Base-by-base conservation (phyloP, 2,888 invertebrate genomes). In the Dioctria linearis region DNA sequence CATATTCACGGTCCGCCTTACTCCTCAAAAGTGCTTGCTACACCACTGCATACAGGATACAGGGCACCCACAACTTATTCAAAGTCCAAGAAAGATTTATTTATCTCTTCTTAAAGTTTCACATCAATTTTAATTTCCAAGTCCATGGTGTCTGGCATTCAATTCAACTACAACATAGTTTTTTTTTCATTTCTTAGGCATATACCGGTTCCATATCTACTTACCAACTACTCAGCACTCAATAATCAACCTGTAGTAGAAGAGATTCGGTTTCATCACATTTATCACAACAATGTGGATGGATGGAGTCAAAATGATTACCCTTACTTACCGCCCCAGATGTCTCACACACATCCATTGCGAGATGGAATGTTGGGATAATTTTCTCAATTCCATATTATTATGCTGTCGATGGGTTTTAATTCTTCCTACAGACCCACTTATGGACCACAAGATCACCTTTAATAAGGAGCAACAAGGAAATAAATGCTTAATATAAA, bases 211-310 rank as follows among this genome's bases (percentile, higher is more conserved):
- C n/a, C 54, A 43, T 66, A 42, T 42, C 40, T 13, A 51, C 51
- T 51, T 51, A 51, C 51, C 51, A 8, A 51, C 51, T 11, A 51
- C 25, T 8, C 54, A 54, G 54, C 54, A 54, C 54, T 54, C 11
- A 54, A 4, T 9, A 46, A 5, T 46, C 54, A 71, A 13, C 71
- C 71, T 57, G 54, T 54, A 54, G n/a, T 11, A 54, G 71, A 54
- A 71, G 71, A 71, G 54, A 59, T 75, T 42, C 9, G n/a, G 59
- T 59, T 51, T 75, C 51, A 59, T 59, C 71, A 71, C 51, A 59
- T 59, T 11, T 11, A 54, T 8, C 54, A 11, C 54, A 54, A 54
- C 25, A 25, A 25, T 25, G 25, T 25, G 25, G 25, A 25, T 25
- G 25, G 25, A 25, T 25, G 25, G 71, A 71, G 39, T 11, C 9